Evolutionary conservation across 2,113 vertebrate species (phyloP).

Genomic region (Istiophorus platypterus): DNA sequence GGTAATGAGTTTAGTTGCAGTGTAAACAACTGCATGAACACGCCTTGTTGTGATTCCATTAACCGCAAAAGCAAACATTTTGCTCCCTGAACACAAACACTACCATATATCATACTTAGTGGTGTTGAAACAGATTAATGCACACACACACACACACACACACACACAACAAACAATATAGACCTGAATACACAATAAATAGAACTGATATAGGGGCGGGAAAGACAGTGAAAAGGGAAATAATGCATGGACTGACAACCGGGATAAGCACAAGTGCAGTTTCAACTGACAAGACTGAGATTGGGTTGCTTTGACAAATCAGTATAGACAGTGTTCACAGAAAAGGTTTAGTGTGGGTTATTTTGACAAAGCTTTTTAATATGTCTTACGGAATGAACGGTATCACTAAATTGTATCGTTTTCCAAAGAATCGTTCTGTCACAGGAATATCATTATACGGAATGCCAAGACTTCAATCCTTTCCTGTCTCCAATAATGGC

Average conservation of each 20-base stretch:
- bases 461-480: constrained; percentile 46
- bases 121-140: constrained; percentile 17
- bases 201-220: background rate
- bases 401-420: constrained; percentile 48
- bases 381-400: constrained; percentile 57
- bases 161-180: constrained; percentile 27
- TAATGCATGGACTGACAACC: constrained; percentile 3
- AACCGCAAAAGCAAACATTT: constrained; percentile 31
- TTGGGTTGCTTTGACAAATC: constrained; percentile 33
- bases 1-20: constrained; percentile 23
- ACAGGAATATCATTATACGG: constrained; percentile 63
- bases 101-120: constrained; percentile 20
- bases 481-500: constrained; percentile 55
- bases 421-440: constrained; percentile 42
- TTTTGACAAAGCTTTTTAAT: constrained; percentile 75
- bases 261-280: constrained; percentile 18
- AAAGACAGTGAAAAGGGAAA: constrained; percentile 8
- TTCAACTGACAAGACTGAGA: constrained; percentile 32
- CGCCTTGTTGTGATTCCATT: constrained; percentile 29
- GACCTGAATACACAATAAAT: constrained; percentile 5
- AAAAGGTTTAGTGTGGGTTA: background rate
- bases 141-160: constrained; percentile 6
- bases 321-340: constrained; percentile 11
- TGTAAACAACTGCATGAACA: constrained; percentile 27
- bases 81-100: constrained; percentile 31